Base-by-base conservation (phyloP, 2,797 vertebrate genomes). In the Rallus crepitans region DNA sequence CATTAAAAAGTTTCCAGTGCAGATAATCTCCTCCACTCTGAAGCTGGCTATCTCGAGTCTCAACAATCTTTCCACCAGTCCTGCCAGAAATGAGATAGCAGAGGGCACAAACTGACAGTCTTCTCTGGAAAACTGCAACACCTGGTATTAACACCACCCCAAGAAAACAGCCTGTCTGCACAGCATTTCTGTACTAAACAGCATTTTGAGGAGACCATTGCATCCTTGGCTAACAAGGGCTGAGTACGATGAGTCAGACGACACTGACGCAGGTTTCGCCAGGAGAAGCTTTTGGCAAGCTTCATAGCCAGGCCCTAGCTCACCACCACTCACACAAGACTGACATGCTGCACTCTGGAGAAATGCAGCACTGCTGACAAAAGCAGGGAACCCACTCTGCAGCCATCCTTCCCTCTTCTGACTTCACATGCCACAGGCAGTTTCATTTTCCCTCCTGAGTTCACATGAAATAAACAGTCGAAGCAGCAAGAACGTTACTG, bases 221-320 rank as follows among this genome's bases (percentile, higher is more conserved):
- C 42, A 40, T 30, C 37, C 57, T 56, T 24, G 28, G 48, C 31
- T 39, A 47, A 40, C 13, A 24, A 52, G 35, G n/a, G n/a, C 37
- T n/a, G 52, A 35, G 27, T 9, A 21, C n/a, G 42, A 42, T 11
- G 12, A 57, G 15, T 33, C 70, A 60, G 50, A 16, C 11, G 39
- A 20, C 20, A 7, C 2, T 28, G 65, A n/a, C 1, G 2, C 55
- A 28, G 33, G 24, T 63, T 72, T 63, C 4, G 0, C 50, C 39
- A 48, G 35, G 35, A 65, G 48, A 12, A 72, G 47, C 5, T 47
- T 9, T 24, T 2, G 31, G 12, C 40, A n/a, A 72, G 37, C 37
- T 79, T 57, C 55, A 57, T 30, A 20, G n/a, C 50, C 12, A 39
- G 20, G 15, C 63, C 50, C 30, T 50, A 59, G 42, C 27, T 53